Evolutionary conservation across 2,113 vertebrate genomes (phyloP).

Genomic region (Oreochromis tanganicae): DNA sequence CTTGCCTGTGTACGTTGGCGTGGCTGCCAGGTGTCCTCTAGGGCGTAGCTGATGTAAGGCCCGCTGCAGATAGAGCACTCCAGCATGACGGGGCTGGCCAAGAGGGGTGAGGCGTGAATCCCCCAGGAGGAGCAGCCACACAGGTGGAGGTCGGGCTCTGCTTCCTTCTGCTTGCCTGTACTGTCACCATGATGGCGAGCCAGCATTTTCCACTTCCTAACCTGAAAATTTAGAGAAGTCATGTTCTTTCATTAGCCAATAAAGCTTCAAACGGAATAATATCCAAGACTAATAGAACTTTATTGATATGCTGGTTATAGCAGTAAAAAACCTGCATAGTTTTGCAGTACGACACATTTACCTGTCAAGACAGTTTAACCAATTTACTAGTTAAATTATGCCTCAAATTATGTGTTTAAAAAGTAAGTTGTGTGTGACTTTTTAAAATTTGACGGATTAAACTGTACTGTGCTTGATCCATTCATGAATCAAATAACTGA

Average conservation of each 20-base stretch:
- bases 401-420: not conserved
- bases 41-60: constrained; percentile 70
- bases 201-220: constrained; percentile 77
- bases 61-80: constrained; percentile 77
- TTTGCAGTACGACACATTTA: not conserved
- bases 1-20: constrained; percentile 74
- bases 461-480: not conserved
- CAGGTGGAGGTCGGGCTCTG: constrained; percentile 56
- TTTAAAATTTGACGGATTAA: not conserved
- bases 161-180: constrained; percentile 61
- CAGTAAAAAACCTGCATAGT: not conserved
- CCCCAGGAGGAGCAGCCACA: constrained; percentile 57
- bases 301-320: not conserved
- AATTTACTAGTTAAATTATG: not conserved
- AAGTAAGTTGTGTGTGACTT: not conserved
- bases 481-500: not conserved
- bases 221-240: constrained; percentile 29
- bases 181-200: constrained; percentile 61
- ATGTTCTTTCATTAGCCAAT: not conserved
- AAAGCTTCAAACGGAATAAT: not conserved
- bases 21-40: constrained; percentile 76
- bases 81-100: constrained; percentile 69
- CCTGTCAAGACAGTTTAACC: not conserved
- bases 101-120: constrained; percentile 46
- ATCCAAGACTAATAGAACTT: not conserved